A percentile compares a stretch with the other conserved stretches of the same genome.
phyloP scores from a whole-genome alignment of 2,888 invertebrate species.

The Panzeria rudis region DNA sequence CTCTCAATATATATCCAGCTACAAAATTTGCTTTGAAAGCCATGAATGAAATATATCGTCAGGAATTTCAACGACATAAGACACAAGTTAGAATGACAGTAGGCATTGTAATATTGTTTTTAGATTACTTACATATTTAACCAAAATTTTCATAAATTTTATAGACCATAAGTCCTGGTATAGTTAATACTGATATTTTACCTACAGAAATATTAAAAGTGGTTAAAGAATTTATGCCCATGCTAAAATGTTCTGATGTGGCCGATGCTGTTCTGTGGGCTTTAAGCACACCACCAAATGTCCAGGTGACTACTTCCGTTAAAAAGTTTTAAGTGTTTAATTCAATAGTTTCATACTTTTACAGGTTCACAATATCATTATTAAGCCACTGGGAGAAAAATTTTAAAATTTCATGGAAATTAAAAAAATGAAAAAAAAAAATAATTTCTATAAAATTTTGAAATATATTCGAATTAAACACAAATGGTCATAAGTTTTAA shows the following conservation, averaged over 20 bases:
- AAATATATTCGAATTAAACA: neutral
- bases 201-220: slow-evolving; percentile 78
- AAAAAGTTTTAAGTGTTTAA: neutral
- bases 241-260: slow-evolving; percentile 79
- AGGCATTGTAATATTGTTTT: slow-evolving; percentile 58
- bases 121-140: neutral
- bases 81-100: slow-evolving; percentile 82
- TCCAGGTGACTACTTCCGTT: slow-evolving; percentile 76
- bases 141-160: neutral
- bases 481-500: no score
- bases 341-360: slow-evolving; percentile 28
- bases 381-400: slow-evolving; percentile 81
- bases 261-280: slow-evolving; percentile 81
- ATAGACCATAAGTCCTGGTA: slow-evolving; percentile 81
- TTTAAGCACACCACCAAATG: slow-evolving; percentile 80
- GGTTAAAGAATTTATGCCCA: slow-evolving; percentile 79
- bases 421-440: neutral
- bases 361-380: slow-evolving; percentile 80
- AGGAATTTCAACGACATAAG: slow-evolving; percentile 81
- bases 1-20: slow-evolving; percentile 83
- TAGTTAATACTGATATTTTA: slow-evolving; percentile 81
- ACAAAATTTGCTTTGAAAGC: slow-evolving; percentile 83
- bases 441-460: neutral
- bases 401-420: slow-evolving; percentile 74
- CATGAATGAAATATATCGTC: slow-evolving; percentile 83